Percentiles rank a stretch among this genome's conserved stretches.
Evolutionary conservation across 2,113 vertebrate species (phyloP).

Genomic region (Actenoides hombroni): DNA sequence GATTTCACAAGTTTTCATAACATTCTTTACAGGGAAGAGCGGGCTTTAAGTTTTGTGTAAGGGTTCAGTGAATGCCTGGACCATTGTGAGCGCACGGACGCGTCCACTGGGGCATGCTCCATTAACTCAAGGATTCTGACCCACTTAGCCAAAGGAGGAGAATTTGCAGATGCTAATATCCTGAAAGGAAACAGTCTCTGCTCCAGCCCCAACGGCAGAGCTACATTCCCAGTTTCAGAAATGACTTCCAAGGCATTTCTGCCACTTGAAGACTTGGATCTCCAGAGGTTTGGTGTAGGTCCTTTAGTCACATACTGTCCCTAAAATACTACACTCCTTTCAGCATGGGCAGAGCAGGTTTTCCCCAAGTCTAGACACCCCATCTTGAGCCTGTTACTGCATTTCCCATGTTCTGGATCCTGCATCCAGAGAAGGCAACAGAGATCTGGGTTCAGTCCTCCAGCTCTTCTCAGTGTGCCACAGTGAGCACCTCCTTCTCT

Average conservation of each 20-base stretch:
- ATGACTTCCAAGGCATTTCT: background rate
- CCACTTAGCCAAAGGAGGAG: background rate
- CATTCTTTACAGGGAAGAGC: background rate
- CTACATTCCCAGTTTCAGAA: background rate
- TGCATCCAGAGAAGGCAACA: background rate
- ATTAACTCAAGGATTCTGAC: background rate
- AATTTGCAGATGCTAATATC: background rate
- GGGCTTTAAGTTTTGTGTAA: background rate
- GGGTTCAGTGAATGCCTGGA: background rate
- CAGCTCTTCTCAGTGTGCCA: background rate
- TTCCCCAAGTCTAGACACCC: background rate
- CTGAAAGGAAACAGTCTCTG: background rate
- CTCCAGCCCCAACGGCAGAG: background rate
- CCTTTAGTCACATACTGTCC: background rate
- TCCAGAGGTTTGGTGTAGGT: background rate
- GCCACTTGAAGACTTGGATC: background rate
- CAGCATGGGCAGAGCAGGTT: background rate
- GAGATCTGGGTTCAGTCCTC: background rate
- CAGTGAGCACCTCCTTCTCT: background rate
- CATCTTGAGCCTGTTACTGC: background rate
- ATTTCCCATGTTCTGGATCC: background rate
- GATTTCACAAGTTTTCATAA: background rate
- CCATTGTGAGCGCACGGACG: background rate
- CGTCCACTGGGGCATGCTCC: background rate
- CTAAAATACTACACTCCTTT: background rate